These are phyloP conservation scores for Sparus aurata DNA, from an alignment of 2,797 vertebrate genomes.

Conservation along the genomic window DNA sequence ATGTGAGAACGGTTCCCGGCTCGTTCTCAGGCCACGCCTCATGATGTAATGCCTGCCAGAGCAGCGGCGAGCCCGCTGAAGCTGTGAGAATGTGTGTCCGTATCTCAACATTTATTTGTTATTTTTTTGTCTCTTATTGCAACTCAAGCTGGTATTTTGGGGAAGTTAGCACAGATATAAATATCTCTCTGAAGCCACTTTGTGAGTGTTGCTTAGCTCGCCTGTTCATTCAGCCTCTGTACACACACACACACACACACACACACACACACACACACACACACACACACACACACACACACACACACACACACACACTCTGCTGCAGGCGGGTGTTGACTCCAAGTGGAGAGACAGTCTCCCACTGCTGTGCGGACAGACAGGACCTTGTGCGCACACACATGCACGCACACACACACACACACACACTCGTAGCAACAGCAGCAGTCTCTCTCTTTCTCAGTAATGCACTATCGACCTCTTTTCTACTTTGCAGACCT, in stretches of 20 bases:
- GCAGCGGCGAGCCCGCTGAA: constrained; percentile 17
- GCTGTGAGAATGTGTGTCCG: constrained; percentile 23
- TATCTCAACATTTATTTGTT: not conserved
- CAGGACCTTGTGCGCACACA: constrained; percentile 37
- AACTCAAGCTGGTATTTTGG: constrained; percentile 25
- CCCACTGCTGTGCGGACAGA: constrained; percentile 49
- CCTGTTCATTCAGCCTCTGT: constrained; percentile 30
- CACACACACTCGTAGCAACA: not conserved
- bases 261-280: constrained; percentile 27
- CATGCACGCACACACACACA: not conserved
- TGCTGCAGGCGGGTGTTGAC: constrained; percentile 43
- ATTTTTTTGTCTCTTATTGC: not conserved
- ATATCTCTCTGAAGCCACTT: constrained; percentile 39
- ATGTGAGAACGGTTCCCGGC: constrained; percentile 58
- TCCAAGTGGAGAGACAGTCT: constrained; percentile 53
- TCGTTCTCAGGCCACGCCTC: constrained; percentile 61
- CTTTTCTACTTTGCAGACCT: constrained; percentile 76
- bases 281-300: constrained; percentile 24
- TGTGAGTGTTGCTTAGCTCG: constrained; percentile 14
- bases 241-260: constrained; percentile 22
- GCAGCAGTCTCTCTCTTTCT: constrained; percentile 39
- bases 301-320: constrained; percentile 1
- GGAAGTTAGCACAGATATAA: constrained; percentile 40
- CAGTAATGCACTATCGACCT: constrained; percentile 83
- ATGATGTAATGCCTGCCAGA: constrained; percentile 69